Base-by-base conservation (phyloP, 1,140 invertebrate species). In the Ceratosolen solmsi region DNA sequence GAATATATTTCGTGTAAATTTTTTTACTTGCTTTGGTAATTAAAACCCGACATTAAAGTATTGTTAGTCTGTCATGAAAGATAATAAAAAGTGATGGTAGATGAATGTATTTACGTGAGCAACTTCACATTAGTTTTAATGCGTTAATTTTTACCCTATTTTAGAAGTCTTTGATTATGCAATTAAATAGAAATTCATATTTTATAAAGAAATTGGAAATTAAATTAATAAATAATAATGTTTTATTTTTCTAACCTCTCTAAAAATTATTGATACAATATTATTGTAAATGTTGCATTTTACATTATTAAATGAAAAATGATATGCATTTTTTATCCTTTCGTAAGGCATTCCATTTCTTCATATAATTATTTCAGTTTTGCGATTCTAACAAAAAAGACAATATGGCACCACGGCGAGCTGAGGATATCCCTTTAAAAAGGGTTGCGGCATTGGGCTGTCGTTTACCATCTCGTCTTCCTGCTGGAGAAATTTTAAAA, bases 401-500 rank as follows among this genome's bases (percentile, higher is more conserved):
- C 65, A 90, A 79, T 79, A 91, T 91, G 90, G 88, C 89, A 78
- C 89, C 87, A 38, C 84, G 87, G 86, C 84, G 89, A 83, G 84
- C 79, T 22, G 90, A 91, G 63, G 90, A 91, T 41, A 73, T 87
- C 65, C 86, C 85, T 71, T 78, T 87, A 2, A 91, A 91, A 84
- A 88, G 91, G 86, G 86, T 89, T 7, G 89, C 91, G 79, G 90
- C 91, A 27, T 86, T 86, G 70, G 91, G 91, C 49, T 91, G 90
- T 73, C 88, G 90, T 51, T 86, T 92, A 78, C 89, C 91, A 63
- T 83, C 85, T 8, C 86, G 86, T 83, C 85, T 92, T 73, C 89
- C 90, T 65, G 82, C 86, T 83, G 97, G 97, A 2, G 95, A 96
- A 88, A 93, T 97, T 65, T 91, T 99, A 46, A 94, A 93, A 73